These are phyloP conservation scores for Archaeoteleia sp. DNA, from an alignment of 2,888 invertebrate genomes.

Conservation along the genomic window DNA sequence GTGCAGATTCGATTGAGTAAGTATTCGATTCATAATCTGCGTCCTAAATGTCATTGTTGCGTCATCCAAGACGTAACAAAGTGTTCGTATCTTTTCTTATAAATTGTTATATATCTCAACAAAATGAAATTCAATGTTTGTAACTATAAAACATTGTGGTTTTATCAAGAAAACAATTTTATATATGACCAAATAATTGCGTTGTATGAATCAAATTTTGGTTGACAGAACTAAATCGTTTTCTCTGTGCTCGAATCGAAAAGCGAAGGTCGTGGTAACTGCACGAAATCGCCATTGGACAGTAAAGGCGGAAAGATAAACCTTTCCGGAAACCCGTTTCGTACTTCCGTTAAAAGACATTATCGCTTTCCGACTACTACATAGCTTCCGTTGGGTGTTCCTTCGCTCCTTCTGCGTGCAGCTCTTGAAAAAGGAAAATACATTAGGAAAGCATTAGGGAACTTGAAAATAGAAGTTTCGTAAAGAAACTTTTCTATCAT, in stretches of 20 bases:
- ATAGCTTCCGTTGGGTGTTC: slow-evolving; percentile 54
- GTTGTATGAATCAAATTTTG: no score
- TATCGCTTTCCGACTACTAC: slow-evolving; percentile 62
- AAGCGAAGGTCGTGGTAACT: slow-evolving; percentile 39
- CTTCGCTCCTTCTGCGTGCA: slow-evolving; percentile 43
- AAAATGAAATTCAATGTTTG: no score
- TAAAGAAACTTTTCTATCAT: slow-evolving; percentile 54
- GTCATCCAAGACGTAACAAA: no score
- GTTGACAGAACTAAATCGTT: no score
- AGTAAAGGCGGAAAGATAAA: slow-evolving; percentile 58
- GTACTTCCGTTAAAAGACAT: slow-evolving; percentile 62
- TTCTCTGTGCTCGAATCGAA: slow-evolving; percentile 30
- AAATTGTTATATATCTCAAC: no score
- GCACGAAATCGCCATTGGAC: slow-evolving; percentile 57
- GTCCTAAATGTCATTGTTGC: no score
- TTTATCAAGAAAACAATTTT: no score
- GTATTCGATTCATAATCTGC: no score
- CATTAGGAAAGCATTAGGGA: slow-evolving; percentile 51
- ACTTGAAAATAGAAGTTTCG: slow-evolving; percentile 49
- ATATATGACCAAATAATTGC: no score
- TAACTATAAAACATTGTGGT: no score
- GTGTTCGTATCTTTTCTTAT: no score
- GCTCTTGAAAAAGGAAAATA: slow-evolving; percentile 48
- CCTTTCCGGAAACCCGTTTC: slow-evolving; percentile 56
- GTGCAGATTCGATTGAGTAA: no score